Evolutionary conservation across 2,797 vertebrate species (phyloP).

Genomic region (Alauda arvensis): DNA sequence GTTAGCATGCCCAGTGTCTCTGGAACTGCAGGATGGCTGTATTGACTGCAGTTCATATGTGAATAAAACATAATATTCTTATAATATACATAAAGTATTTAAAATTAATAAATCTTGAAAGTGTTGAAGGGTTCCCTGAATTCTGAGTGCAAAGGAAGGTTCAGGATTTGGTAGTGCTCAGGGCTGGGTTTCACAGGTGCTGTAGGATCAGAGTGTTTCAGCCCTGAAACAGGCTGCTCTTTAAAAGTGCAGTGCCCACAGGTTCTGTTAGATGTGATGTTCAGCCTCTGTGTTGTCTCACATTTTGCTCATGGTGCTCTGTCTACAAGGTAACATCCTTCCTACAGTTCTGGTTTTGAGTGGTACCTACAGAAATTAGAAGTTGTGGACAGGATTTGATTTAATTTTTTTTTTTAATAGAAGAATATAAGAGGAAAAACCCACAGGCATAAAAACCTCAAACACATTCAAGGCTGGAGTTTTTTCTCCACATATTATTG

Average conservation of each 20-base stretch:
- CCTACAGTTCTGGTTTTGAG: neutral
- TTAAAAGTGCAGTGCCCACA: neutral
- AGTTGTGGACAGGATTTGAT: neutral
- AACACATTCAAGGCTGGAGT: neutral
- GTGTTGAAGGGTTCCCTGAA: neutral
- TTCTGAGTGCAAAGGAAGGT: neutral
- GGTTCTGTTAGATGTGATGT: neutral
- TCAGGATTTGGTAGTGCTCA: neutral
- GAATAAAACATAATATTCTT: neutral
- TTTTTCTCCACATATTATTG: fast-evolving
- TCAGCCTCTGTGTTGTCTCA: neutral
- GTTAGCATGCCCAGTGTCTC: neutral
- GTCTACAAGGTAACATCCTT: neutral
- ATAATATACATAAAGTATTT: neutral
- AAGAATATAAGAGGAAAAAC: neutral
- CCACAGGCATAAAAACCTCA: neutral
- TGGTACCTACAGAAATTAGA: neutral
- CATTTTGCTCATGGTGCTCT: neutral
- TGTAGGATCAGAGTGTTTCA: neutral
- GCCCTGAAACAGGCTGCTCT: neutral
- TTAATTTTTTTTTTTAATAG: neutral
- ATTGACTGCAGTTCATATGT: neutral
- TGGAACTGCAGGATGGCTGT: neutral
- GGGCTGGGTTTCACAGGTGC: neutral
- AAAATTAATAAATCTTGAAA: neutral